Evolutionary conservation across 2,888 invertebrate genomes (phyloP), one percentile per base, ranked within the genome.

Genomic region (Drosophila phalerata): DNA sequence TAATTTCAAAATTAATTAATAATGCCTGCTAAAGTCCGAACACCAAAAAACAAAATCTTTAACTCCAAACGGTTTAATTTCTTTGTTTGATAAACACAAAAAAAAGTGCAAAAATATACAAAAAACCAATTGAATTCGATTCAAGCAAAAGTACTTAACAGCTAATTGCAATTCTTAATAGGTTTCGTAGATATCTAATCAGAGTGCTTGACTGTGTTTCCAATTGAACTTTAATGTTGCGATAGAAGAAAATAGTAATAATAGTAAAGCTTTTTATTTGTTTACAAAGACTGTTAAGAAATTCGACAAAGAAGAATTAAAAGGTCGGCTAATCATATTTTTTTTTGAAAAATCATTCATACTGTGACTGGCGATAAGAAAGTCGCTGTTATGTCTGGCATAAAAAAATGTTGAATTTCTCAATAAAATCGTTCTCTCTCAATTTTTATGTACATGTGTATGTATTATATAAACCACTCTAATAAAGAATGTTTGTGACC

Each of bases 151-250:
- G 53, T 60, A 63, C 63, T 69, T 61, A 47, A 53, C 38, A 37
- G 42, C 32, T 57, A 60, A 60, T 48, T 62, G 48, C 34, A 42
- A 45, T 40, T 60, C 37, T 17, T 45, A 53, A 60, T 65, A 48
- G 68, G 34, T 17, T 45, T 55, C 32, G 0, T 1, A 17, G 22
- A 43, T 77, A 73, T 79, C 80, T 79, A 51, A 79, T 79, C 79
- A 62, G 30, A 55, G 2, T 17, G n/a, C 48, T 43, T 48, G 57
- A 58, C 56, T 51, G 43, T 48, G 45, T 30, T 64, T 58, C 28
- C 57, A 61, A 76, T 68, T 55, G 22, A 45, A 69, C 48, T 61
- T 79, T 52, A 55, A 64, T 43, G 48, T 70, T 70, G 58, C 30
- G 38, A 42, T 28, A 8, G 47, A n/a, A 9, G 53, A 30, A 38